phyloP scores from a whole-genome alignment of 1,140 invertebrate genomes.

The Drosophila bipectinata region DNA sequence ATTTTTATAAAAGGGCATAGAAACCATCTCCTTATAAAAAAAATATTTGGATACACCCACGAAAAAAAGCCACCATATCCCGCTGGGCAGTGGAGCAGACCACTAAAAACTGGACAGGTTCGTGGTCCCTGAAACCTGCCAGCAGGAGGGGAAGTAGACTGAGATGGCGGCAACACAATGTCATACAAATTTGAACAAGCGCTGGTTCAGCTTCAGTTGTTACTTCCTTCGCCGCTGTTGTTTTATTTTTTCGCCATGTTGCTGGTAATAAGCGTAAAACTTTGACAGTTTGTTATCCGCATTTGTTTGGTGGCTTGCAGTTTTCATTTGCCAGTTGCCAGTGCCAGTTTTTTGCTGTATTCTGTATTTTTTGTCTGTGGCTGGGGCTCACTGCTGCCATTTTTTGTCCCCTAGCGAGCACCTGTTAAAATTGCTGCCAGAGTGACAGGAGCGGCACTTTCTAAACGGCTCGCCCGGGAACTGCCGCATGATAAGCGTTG shows the following conservation, averaged over 20 bases:
- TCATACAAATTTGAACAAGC: slow-evolving; percentile 59
- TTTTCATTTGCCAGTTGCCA: slow-evolving; percentile 35
- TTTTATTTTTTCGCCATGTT: slow-evolving; percentile 28
- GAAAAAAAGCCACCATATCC: slow-evolving; percentile 10
- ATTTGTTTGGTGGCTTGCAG: slow-evolving; percentile 67
- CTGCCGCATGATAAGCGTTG: slow-evolving; percentile 56
- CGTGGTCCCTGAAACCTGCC: slow-evolving; percentile 34
- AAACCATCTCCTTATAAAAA: not conserved
- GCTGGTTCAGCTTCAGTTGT: slow-evolving; percentile 20
- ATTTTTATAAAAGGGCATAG: not conserved
- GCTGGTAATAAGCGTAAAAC: slow-evolving; percentile 76
- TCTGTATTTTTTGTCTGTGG: slow-evolving; percentile 24
- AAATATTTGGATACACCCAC: slow-evolving; percentile 11
- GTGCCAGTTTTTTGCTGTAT: not conserved
- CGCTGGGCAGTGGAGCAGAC: slow-evolving; percentile 24
- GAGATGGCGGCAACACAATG: slow-evolving; percentile 39
- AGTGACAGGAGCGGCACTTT: slow-evolving; percentile 63
- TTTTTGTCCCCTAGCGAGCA: slow-evolving; percentile 57
- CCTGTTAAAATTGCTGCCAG: slow-evolving; percentile 65
- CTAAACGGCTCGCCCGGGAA: slow-evolving; percentile 65
- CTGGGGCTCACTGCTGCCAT: not conserved
- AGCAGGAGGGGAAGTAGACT: slow-evolving; percentile 5
- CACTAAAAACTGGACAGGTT: slow-evolving; percentile 41
- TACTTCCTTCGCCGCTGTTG: slow-evolving; percentile 24
- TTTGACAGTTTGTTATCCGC: slow-evolving; percentile 81